These are phyloP conservation scores for Vespertilio murinus DNA, from an alignment of 2,797 vertebrate species.

Conservation along the genomic window DNA sequence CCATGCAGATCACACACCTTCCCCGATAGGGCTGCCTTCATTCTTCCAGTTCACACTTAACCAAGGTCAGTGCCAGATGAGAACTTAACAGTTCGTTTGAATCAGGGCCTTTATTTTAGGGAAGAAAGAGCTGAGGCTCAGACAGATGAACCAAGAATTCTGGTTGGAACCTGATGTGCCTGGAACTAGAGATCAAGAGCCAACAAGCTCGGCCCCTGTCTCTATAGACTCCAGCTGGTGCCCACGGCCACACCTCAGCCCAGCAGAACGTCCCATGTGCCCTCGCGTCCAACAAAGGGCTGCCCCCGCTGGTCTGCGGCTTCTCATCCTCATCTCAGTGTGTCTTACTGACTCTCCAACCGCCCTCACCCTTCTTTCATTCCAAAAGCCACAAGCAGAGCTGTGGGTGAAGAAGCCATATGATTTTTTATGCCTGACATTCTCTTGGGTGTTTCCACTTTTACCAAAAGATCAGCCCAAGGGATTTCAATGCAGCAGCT, in stretches of 20 bases:
- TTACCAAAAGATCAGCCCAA: neutral
- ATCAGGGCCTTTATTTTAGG: neutral
- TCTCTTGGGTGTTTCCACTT: neutral
- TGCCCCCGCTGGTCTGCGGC: neutral
- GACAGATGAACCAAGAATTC: neutral
- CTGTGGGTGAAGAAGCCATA: neutral
- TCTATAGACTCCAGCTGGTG: neutral
- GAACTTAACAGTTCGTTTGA: neutral
- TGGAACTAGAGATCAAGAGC: accelerated
- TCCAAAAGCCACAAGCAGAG: neutral
- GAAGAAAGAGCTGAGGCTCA: neutral
- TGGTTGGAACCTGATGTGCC: neutral
- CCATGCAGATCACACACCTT: neutral
- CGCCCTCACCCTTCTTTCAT: neutral
- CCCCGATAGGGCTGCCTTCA: neutral
- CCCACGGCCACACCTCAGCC: no score
- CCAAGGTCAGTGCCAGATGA: neutral
- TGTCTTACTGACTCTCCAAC: neutral
- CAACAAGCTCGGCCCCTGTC: no score
- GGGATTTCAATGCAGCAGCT: neutral
- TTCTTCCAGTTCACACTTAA: neutral
- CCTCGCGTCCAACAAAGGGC: neutral
- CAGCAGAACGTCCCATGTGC: accelerated
- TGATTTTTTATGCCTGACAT: neutral
- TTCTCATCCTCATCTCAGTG: neutral